These are phyloP conservation scores for Maconellicoccus hirsutus DNA, from an alignment of 1,140 invertebrate species.

Conservation along the genomic window DNA sequence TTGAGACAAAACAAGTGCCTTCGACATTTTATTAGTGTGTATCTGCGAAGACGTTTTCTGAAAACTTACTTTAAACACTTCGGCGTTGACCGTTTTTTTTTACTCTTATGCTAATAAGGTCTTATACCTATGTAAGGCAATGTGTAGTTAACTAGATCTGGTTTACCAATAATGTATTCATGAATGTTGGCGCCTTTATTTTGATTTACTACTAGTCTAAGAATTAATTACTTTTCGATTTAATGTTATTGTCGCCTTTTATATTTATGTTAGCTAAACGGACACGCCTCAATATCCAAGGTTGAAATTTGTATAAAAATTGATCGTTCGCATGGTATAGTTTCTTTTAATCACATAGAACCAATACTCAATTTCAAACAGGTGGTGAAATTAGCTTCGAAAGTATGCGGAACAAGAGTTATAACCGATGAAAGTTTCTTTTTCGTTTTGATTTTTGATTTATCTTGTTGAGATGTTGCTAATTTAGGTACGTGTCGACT, in stretches of 20 bases:
- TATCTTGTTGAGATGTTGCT: no score
- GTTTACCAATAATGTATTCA: slow-evolving; percentile 21
- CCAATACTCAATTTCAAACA: background rate
- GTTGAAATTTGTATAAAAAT: slow-evolving; percentile 14
- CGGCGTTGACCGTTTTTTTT: slow-evolving; percentile 12
- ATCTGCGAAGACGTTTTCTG: background rate
- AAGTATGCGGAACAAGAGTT: background rate
- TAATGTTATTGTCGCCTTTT: slow-evolving; percentile 18
- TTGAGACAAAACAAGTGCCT: background rate
- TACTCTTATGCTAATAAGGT: slow-evolving; percentile 16
- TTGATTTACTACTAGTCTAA: slow-evolving; percentile 19
- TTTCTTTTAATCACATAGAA: background rate
- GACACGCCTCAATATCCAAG: slow-evolving; percentile 17
- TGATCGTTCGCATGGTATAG: background rate
- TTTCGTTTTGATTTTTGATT: background rate
- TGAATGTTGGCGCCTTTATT: slow-evolving; percentile 22
- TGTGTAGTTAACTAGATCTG: slow-evolving; percentile 16
- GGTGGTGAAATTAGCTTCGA: background rate
- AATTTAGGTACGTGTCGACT: no score
- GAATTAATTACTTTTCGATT: slow-evolving; percentile 22
- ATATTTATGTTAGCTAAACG: background rate
- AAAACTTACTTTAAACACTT: slow-evolving; percentile 1
- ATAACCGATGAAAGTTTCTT: background rate
- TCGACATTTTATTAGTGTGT: background rate
- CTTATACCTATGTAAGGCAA: slow-evolving; percentile 19